Evolutionary conservation across 2,113 vertebrate species (phyloP).

Genomic region (Neopipo cinnamomea): DNA sequence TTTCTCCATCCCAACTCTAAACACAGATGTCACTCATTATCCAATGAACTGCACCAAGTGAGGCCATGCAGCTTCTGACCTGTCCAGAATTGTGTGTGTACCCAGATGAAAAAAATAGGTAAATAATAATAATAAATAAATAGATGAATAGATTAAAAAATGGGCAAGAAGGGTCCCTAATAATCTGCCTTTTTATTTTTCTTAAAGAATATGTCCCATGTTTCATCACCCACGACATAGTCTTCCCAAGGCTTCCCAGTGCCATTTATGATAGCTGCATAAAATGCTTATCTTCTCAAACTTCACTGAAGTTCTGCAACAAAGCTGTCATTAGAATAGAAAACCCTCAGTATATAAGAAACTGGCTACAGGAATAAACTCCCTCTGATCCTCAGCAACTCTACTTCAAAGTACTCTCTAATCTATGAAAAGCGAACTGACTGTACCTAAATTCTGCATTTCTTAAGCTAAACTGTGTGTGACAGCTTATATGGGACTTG

Average conservation of each 20-base stretch:
- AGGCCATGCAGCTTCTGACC: neutral
- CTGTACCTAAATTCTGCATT: slow-evolving; percentile 15
- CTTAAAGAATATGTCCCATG: neutral
- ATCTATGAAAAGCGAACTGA: slow-evolving; percentile 8
- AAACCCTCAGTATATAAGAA: neutral
- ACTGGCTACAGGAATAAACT: neutral
- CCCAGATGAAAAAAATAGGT: neutral
- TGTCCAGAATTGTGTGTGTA: neutral
- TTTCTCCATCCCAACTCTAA: neutral
- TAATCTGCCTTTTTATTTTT: neutral
- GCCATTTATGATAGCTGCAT: neutral
- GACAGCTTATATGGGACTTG: slow-evolving; percentile 10
- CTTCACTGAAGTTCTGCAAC: neutral
- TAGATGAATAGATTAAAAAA: neutral
- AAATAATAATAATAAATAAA: neutral
- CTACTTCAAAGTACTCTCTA: neutral
- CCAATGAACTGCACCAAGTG: neutral
- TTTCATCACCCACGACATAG: neutral
- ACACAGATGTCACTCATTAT: neutral
- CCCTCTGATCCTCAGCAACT: slow-evolving; percentile 23
- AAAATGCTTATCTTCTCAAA: neutral
- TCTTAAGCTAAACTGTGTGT: slow-evolving; percentile 50
- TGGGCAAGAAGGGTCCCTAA: neutral
- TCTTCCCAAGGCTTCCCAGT: neutral
- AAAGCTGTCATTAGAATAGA: neutral